Conservation (phyloP, 1,140 invertebrate genomes). For the Trypoxylus dichotomus region DNA sequence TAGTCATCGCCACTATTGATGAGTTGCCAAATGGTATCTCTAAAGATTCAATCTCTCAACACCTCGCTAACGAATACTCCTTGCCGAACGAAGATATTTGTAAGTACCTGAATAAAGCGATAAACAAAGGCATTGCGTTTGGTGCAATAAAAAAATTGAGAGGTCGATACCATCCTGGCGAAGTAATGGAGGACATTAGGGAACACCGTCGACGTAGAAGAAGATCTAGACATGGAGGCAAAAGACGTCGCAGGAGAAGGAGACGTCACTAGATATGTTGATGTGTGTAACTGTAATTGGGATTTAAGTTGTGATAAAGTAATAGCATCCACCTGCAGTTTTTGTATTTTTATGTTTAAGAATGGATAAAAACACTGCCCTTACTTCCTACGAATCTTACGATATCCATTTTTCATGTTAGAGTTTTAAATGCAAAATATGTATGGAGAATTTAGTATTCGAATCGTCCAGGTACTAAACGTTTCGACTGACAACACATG, state of each 20-base stretch:
- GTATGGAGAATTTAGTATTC: too few relatives aligned
- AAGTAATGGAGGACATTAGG: constrained; percentile 23
- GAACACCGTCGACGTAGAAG: neutral
- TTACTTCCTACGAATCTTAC: too few relatives aligned
- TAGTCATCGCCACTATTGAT: constrained; percentile 1
- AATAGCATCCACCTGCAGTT: too few relatives aligned
- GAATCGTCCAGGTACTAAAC: too few relatives aligned
- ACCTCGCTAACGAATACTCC: constrained; percentile 7
- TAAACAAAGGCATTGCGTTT: constrained; percentile 22
- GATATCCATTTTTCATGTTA: too few relatives aligned
- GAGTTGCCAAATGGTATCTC: constrained; percentile 10
- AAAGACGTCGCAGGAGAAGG: neutral
- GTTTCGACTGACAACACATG: too few relatives aligned
- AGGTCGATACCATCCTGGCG: constrained; percentile 23
- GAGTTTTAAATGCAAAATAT: too few relatives aligned
- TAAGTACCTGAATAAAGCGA: neutral
- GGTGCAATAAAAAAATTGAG: constrained; percentile 26
- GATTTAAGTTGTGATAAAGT: neutral
- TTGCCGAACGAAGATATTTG: neutral
- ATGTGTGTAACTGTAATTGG: neutral
- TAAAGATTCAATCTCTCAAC: neutral
- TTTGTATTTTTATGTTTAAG: too few relatives aligned
- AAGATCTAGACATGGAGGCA: neutral
- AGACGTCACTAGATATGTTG: neutral
- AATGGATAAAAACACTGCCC: too few relatives aligned